A percentile compares a stretch with the other conserved stretches of the same genome.
Evolutionary conservation across 2,888 invertebrate genomes (phyloP).

Genomic region (Drosophila conformis): DNA sequence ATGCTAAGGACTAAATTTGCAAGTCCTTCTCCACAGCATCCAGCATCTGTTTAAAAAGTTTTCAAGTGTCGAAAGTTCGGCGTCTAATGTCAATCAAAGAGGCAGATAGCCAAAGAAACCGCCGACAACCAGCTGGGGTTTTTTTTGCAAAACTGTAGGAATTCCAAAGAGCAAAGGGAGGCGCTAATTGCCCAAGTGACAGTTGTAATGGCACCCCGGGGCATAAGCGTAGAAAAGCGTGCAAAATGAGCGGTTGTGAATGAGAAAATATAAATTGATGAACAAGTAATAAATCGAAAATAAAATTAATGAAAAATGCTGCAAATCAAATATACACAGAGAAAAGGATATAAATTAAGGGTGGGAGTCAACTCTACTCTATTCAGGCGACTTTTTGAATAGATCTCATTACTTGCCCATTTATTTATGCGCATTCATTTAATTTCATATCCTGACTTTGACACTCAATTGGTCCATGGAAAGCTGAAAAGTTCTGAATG

Average conservation of each 20-base stretch:
- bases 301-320: background rate
- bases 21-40: slow-evolving; percentile 33
- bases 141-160: slow-evolving; percentile 24
- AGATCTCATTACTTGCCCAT: slow-evolving; percentile 37
- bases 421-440: slow-evolving; percentile 40
- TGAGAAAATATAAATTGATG: background rate
- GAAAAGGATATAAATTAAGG: background rate
- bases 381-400: slow-evolving; percentile 35
- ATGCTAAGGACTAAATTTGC: slow-evolving; percentile 35
- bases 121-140: slow-evolving; percentile 26
- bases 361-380: background rate
- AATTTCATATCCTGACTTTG: slow-evolving; percentile 40
- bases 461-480: slow-evolving; percentile 26
- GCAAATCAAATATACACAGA: background rate
- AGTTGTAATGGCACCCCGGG: slow-evolving; percentile 44
- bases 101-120: slow-evolving; percentile 28
- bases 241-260: background rate
- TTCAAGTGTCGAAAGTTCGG: slow-evolving; percentile 24
- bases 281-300: slow-evolving; percentile 1
- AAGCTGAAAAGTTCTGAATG: slow-evolving; percentile 8
- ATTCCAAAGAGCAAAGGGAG: slow-evolving; percentile 13
- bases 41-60: slow-evolving; percentile 49
- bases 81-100: slow-evolving; percentile 38
- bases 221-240: slow-evolving; percentile 17
- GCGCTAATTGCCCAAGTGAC: slow-evolving; percentile 60